These are phyloP conservation scores for Ethmia dodecea DNA, from an alignment of 2,888 invertebrate species.

Conservation along the genomic window DNA sequence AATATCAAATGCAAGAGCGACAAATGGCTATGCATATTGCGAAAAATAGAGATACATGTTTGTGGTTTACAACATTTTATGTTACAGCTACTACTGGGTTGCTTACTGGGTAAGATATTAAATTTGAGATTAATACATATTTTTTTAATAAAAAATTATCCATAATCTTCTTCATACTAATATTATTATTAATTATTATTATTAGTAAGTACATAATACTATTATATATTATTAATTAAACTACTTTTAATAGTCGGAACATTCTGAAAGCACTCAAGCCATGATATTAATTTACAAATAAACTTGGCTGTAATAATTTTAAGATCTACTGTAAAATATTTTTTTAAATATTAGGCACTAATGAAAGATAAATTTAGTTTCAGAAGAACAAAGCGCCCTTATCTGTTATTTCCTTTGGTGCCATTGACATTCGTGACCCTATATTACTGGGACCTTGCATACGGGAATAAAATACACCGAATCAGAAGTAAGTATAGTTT, in stretches of 20 bases:
- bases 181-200: no score
- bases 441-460: conserved; percentile 86
- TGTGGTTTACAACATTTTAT: conserved; percentile 85
- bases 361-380: no score
- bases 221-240: no score
- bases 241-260: no score
- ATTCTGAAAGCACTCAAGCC: no score
- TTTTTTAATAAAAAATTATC: no score
- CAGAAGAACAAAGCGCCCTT: conserved; percentile 77
- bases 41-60: conserved; percentile 82
- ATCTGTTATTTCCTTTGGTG: conserved; percentile 80
- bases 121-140: no score
- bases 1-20: conserved; percentile 86
- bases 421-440: conserved; percentile 84
- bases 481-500: conserved; percentile 85
- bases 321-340: no score
- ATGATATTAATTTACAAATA: no score
- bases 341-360: not conserved
- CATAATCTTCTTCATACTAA: no score
- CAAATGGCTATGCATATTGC: conserved; percentile 85
- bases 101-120: conserved; percentile 63
- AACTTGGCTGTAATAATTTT: no score
- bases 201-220: no score
- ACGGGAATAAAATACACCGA: conserved; percentile 86
- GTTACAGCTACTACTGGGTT: conserved; percentile 71